Percentiles rank a stretch among this genome's conserved stretches.
phyloP scores from a whole-genome alignment of 2,888 invertebrate species.

The Eupithecia tripunctaria region DNA sequence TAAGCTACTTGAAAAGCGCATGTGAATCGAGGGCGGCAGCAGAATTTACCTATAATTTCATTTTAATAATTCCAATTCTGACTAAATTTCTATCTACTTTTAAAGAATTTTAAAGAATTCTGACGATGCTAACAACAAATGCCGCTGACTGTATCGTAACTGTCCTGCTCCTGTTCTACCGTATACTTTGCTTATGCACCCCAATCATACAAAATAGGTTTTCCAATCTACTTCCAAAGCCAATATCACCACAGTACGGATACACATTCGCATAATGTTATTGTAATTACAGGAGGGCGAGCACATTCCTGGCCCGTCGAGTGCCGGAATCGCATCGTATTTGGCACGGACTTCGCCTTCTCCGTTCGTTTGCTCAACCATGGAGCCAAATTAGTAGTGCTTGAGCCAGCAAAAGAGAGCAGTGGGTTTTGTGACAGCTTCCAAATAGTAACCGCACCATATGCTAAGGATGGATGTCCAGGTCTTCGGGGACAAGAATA shows the following conservation, averaged over 20 bases:
- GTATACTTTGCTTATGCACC: background rate
- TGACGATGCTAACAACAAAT: background rate
- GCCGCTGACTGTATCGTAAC: background rate
- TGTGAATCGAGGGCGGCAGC: too few species aligned
- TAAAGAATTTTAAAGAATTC: background rate
- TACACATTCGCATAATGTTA: slow-evolving; percentile 67
- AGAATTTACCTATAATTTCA: background rate
- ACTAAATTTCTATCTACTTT: too few species aligned
- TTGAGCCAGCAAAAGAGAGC: slow-evolving; percentile 52
- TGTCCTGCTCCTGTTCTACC: background rate
- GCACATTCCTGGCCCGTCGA: slow-evolving; percentile 57
- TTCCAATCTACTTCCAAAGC: slow-evolving; percentile 15
- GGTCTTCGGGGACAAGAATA: background rate
- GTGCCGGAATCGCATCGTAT: slow-evolving; percentile 58
- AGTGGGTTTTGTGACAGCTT: slow-evolving; percentile 46
- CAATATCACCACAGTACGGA: slow-evolving; percentile 37
- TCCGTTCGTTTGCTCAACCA: slow-evolving; percentile 52
- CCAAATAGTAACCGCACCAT: slow-evolving; percentile 45
- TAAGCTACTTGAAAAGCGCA: too few species aligned
- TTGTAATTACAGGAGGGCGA: slow-evolving; percentile 59
- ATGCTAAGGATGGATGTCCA: background rate
- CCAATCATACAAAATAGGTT: slow-evolving; percentile 18
- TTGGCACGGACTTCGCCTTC: slow-evolving; percentile 64
- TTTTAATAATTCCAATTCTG: background rate
- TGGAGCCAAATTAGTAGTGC: slow-evolving; percentile 68